Conservation (phyloP, 2,888 invertebrate genomes). For the Morpho deidamia region DNA sequence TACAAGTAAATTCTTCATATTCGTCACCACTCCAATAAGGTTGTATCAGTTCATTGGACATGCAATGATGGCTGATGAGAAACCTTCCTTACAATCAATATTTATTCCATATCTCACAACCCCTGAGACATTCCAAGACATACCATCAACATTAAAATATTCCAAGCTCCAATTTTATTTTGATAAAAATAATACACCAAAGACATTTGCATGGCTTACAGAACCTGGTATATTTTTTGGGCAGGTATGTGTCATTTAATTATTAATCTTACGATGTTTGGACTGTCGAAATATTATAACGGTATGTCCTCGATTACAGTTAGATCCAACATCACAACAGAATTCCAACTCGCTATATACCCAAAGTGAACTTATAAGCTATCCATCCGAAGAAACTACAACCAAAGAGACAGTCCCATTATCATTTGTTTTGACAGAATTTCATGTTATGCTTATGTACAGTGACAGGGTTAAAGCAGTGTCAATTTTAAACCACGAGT, state of each 20-base stretch:
- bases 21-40: slow-evolving; percentile 89
- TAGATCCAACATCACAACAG: slow-evolving; percentile 69
- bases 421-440: slow-evolving; percentile 91
- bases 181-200: slow-evolving; percentile 82
- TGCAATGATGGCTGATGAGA: slow-evolving; percentile 83
- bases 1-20: slow-evolving; percentile 86
- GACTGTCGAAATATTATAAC: background rate
- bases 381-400: slow-evolving; percentile 49
- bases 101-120: slow-evolving; percentile 87
- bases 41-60: slow-evolving; percentile 93
- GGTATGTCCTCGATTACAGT: slow-evolving; percentile 38
- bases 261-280: background rate
- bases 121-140: slow-evolving; percentile 85
- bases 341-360: slow-evolving; percentile 69
- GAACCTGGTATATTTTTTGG: slow-evolving; percentile 90
- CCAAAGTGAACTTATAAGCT: slow-evolving; percentile 61
- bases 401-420: slow-evolving; percentile 78
- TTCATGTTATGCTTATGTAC: slow-evolving; percentile 92
- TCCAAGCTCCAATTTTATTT: slow-evolving; percentile 89
- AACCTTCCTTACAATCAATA: slow-evolving; percentile 87
- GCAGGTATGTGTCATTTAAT: slow-evolving; percentile 71
- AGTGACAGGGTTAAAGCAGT: slow-evolving; percentile 90
- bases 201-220: slow-evolving; percentile 92
- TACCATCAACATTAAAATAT: slow-evolving; percentile 84
- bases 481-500: slow-evolving; percentile 89